phyloP scores from a whole-genome alignment of 2,888 invertebrate species.

The Acleris literana region DNA sequence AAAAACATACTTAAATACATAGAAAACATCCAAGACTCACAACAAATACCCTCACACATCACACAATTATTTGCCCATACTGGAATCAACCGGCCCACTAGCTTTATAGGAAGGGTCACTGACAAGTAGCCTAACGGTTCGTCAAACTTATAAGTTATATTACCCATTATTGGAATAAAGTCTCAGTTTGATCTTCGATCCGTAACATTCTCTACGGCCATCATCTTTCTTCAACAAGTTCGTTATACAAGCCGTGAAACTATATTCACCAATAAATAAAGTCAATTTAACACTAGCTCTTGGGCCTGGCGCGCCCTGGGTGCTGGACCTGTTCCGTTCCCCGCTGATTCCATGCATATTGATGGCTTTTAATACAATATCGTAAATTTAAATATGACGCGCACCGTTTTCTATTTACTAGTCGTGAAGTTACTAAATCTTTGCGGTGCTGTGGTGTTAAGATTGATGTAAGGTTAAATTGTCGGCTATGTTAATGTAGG shows the following conservation, averaged over 20 bases:
- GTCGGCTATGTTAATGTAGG: background rate
- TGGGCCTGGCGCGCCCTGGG: constrained; percentile 23
- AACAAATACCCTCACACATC: no score
- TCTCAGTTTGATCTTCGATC: no score
- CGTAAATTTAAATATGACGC: constrained; percentile 34
- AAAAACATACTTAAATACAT: no score
- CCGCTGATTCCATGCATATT: constrained; percentile 36
- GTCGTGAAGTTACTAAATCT: constrained; percentile 8
- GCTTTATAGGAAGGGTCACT: no score
- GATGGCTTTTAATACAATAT: constrained; percentile 35
- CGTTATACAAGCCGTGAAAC: constrained; percentile 23
- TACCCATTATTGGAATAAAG: no score
- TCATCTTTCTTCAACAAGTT: background rate
- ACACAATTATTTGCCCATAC: no score
- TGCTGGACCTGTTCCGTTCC: constrained; percentile 24
- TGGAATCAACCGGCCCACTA: no score
- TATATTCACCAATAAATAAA: constrained; percentile 28
- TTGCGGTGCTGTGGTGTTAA: background rate
- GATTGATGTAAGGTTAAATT: background rate
- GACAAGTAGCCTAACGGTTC: no score
- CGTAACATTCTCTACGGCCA: no score
- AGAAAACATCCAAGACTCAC: no score
- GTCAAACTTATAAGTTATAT: no score
- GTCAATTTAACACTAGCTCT: constrained; percentile 9
- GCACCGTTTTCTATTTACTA: constrained; percentile 32